A percentile compares a stretch with the other conserved stretches of the same genome.
Evolutionary conservation across 2,113 vertebrate species (phyloP).

Genomic region (Bubo blakistoni): DNA sequence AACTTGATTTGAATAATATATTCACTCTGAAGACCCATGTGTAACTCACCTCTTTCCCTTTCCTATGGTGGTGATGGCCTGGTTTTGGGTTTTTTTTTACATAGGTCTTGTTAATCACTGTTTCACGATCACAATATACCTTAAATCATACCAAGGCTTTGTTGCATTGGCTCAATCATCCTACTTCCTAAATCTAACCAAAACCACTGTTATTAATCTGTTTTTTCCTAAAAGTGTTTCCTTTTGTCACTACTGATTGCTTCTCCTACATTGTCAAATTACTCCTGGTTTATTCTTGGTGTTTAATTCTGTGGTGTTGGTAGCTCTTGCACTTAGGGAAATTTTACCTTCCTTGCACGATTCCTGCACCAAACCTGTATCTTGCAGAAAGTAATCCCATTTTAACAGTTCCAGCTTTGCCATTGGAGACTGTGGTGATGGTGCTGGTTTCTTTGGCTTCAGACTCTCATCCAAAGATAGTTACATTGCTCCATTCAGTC

Average conservation of each 20-base stretch:
- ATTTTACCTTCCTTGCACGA: background rate
- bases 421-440: background rate
- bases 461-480: background rate
- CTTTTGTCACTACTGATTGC: background rate
- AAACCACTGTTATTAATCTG: background rate
- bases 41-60: background rate
- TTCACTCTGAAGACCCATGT: background rate
- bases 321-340: background rate
- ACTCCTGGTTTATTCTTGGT: background rate
- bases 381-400: background rate
- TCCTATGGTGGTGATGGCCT: background rate
- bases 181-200: background rate
- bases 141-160: background rate
- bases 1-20: background rate
- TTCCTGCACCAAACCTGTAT: background rate
- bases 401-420: background rate
- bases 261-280: background rate
- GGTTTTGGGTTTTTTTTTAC: background rate
- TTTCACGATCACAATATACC: background rate
- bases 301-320: background rate
- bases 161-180: background rate
- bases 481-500: background rate
- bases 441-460: background rate
- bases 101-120: background rate
- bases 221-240: background rate